Conservation (phyloP, 92 coral and sea anemone genomes). For the Muricea muricata region DNA sequence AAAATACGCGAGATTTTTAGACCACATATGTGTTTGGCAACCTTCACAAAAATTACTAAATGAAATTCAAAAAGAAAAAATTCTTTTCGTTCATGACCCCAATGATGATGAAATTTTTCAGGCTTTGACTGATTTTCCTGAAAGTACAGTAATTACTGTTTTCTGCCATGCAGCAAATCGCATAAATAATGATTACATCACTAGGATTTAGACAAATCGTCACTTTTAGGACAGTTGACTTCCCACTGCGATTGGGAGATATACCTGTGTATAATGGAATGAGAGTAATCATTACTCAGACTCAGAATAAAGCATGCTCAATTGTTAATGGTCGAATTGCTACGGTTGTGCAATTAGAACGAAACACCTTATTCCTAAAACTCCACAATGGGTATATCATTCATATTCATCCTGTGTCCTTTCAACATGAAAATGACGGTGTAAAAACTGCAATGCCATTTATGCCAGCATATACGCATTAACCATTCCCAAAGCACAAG, state of each 20-base stretch:
- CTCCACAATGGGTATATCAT: not conserved
- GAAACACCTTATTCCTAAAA: constrained; percentile 1
- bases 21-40: constrained; percentile 36
- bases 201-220: not conserved
- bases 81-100: not conserved
- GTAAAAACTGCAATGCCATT: constrained; percentile 10
- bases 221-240: not conserved
- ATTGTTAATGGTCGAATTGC: constrained; percentile 36
- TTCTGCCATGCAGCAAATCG: constrained; percentile 33
- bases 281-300: constrained; percentile 20
- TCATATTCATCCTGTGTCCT: not conserved
- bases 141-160: not conserved
- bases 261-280: constrained; percentile 14
- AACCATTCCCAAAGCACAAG: constrained; percentile 46
- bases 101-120: not conserved
- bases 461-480: constrained; percentile 32
- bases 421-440: not conserved
- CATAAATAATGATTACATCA: too few species aligned
- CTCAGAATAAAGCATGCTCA: not conserved
- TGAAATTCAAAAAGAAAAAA: constrained; percentile 22
- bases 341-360: not conserved
- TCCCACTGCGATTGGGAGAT: too few species aligned
- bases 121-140: not conserved
- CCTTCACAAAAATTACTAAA: constrained; percentile 30
- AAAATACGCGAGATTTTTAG: not conserved